These are phyloP conservation scores for Tringa solitaria DNA, from an alignment of 2,113 vertebrate genomes.

Conservation along the genomic window DNA sequence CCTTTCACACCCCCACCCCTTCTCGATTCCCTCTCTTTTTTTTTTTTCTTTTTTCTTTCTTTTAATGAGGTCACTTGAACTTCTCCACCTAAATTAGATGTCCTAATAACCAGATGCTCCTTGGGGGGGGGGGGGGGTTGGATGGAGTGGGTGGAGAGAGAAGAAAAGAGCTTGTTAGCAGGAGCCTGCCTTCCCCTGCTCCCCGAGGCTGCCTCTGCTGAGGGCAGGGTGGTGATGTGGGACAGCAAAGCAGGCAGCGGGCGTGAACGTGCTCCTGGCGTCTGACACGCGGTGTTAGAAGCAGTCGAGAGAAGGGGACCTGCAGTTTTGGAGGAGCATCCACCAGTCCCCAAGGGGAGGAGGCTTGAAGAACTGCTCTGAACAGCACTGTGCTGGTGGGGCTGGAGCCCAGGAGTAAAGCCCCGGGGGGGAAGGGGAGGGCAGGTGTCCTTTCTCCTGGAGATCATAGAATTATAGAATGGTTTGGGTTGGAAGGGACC, in stretches of 20 bases:
- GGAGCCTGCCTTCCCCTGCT: background rate
- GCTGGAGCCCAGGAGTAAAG: background rate
- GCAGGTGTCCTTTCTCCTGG: background rate
- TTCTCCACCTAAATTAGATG: constrained; percentile 10
- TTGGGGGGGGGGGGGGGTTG: background rate
- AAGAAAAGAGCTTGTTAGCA: background rate
- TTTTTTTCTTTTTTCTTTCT: background rate
- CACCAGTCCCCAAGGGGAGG: accelerated
- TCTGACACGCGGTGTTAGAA: background rate
- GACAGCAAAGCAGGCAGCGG: background rate
- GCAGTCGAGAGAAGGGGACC: background rate
- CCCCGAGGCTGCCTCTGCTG: background rate
- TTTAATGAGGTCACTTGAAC: constrained; percentile 27
- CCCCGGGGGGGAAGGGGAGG: background rate
- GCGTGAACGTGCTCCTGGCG: background rate
- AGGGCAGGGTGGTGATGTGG: background rate
- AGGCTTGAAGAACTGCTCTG: background rate
- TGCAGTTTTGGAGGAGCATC: background rate
- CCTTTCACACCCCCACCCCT: background rate
- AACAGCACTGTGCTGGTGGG: background rate
- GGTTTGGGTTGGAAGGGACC: too few relatives aligned
- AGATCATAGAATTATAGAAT: background rate
- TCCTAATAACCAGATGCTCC: constrained; percentile 14
- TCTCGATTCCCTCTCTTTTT: background rate
- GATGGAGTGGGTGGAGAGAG: background rate